Evolutionary conservation across 2,888 invertebrate genomes (phyloP).

Genomic region (Lasioglossum marginatum): DNA sequence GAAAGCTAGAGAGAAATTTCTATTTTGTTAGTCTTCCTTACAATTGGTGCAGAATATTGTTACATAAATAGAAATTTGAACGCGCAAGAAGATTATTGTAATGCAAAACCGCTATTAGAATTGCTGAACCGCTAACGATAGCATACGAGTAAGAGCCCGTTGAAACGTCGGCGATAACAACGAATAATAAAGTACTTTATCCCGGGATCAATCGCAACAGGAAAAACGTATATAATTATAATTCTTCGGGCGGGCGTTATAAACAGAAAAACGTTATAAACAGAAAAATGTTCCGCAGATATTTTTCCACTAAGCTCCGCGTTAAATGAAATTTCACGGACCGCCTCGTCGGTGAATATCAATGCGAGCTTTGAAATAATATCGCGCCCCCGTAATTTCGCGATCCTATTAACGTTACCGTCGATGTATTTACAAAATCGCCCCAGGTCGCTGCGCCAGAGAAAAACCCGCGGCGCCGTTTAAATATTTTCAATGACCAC

Average conservation of each 20-base stretch:
- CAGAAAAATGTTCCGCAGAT: constrained; percentile 7
- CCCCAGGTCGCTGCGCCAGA: background rate
- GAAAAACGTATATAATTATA: background rate
- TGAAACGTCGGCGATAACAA: background rate
- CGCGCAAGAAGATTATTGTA: background rate
- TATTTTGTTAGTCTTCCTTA: too few species aligned
- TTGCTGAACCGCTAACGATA: background rate
- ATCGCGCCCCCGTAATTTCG: constrained; percentile 22
- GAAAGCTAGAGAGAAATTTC: too few species aligned
- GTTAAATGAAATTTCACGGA: constrained; percentile 34
- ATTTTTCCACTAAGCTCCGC: background rate
- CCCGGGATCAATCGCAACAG: too few species aligned
- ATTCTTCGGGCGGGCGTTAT: background rate
- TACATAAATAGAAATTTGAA: too few species aligned
- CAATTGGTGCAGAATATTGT: too few species aligned
- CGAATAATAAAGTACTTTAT: background rate
- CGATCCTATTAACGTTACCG: constrained; percentile 25
- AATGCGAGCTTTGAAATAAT: constrained; percentile 23
- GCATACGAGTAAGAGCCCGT: background rate
- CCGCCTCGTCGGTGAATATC: constrained; percentile 17
- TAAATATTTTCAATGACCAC: constrained; percentile 5
- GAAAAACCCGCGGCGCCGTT: background rate
- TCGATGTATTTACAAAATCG: constrained; percentile 45
- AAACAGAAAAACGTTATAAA: background rate
- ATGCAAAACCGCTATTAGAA: background rate